Conservation (phyloP, 2,888 invertebrate genomes). For the Drosophila cognata region DNA sequence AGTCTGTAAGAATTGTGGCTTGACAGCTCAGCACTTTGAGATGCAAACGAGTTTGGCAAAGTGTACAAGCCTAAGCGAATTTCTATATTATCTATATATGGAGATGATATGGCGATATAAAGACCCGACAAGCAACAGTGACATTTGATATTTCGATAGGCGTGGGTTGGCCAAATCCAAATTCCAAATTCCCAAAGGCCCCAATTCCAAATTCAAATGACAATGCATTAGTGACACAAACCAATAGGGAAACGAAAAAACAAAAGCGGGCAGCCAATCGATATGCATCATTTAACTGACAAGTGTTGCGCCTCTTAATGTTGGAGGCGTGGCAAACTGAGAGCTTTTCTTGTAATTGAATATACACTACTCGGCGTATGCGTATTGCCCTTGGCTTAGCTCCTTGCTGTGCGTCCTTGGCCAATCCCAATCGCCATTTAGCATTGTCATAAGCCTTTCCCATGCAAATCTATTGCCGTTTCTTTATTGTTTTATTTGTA, state of each 20-base stretch:
- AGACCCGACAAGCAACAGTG: conserved; percentile 18
- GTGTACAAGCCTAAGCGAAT: background rate
- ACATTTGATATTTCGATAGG: conserved; percentile 50
- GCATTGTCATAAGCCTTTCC: conserved; percentile 47
- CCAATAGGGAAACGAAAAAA: conserved; percentile 8
- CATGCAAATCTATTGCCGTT: conserved; percentile 49
- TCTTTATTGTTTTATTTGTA: conserved; percentile 69
- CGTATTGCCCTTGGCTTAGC: conserved; percentile 26
- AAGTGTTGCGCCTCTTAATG: conserved; percentile 50
- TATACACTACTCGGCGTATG: conserved; percentile 50
- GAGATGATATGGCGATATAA: conserved; percentile 39
- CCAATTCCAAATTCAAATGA: conserved; percentile 47
- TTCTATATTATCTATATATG: conserved; percentile 28
- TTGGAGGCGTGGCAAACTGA: conserved; percentile 35
- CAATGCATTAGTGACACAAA: conserved; percentile 56
- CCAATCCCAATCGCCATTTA: conserved; percentile 14
- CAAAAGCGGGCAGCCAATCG: conserved; percentile 25
- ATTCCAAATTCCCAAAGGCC: background rate
- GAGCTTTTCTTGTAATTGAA: conserved; percentile 71
- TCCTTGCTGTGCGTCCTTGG: conserved; percentile 4
- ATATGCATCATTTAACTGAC: conserved; percentile 31
- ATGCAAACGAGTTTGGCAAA: conserved; percentile 46
- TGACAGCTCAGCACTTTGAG: conserved; percentile 71
- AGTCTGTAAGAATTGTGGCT: conserved; percentile 16
- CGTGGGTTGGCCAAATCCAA: conserved; percentile 34